phyloP scores from a whole-genome alignment of 2,888 invertebrate species.

The Agriopis marginaria region DNA sequence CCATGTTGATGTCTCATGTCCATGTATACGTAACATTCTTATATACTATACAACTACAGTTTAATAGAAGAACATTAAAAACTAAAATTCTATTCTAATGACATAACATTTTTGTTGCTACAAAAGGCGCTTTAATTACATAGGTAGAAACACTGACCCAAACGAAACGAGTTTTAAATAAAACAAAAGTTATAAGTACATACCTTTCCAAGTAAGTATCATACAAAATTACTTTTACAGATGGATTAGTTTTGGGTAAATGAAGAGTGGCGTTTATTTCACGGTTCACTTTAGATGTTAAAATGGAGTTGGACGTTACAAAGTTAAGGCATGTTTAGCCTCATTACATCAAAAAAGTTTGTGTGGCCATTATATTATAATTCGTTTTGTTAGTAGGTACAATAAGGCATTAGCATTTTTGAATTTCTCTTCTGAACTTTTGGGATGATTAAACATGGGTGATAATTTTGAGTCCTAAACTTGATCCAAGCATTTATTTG shows the following conservation, averaged over 20 bases:
- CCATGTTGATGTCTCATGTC: too few species aligned
- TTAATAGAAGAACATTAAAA: neutral
- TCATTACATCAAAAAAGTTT: slow-evolving; percentile 36
- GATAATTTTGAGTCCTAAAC: neutral
- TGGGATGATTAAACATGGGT: neutral
- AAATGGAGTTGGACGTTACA: slow-evolving; percentile 15
- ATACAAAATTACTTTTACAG: slow-evolving; percentile 39
- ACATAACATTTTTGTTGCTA: neutral
- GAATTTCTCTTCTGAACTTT: neutral
- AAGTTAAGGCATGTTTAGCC: slow-evolving; percentile 27
- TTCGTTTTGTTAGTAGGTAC: slow-evolving; percentile 1
- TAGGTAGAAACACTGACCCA: neutral
- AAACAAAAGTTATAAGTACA: slow-evolving; percentile 9
- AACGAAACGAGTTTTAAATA: slow-evolving; percentile 17
- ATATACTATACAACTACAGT: too few species aligned
- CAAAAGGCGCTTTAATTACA: slow-evolving; percentile 6
- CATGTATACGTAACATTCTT: too few species aligned
- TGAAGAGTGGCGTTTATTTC: slow-evolving; percentile 38
- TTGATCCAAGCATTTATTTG: neutral
- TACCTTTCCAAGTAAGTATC: slow-evolving; percentile 12
- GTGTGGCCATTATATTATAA: slow-evolving; percentile 14
- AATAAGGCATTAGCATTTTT: neutral
- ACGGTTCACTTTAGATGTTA: slow-evolving; percentile 35
- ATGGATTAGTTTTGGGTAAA: slow-evolving; percentile 42
- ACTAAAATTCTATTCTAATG: neutral